Evolutionary conservation across 2,888 invertebrate genomes (phyloP).

Genomic region (Clusia tigrina): DNA sequence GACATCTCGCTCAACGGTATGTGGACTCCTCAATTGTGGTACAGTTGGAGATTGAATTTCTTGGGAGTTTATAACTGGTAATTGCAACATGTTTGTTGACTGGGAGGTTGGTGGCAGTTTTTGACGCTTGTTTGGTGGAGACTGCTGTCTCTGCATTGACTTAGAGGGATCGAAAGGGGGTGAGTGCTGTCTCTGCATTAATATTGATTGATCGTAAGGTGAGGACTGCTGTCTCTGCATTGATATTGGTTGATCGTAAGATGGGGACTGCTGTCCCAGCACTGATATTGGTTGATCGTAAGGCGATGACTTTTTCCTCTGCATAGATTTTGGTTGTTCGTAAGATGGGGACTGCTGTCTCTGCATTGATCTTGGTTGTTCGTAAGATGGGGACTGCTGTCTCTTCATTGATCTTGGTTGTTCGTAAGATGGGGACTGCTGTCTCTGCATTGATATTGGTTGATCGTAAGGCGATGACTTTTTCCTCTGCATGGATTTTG

Average conservation of each 20-base stretch:
- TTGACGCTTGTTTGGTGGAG: neutral
- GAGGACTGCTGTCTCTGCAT: constrained; percentile 42
- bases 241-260: constrained; percentile 29
- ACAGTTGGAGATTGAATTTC: constrained; percentile 1
- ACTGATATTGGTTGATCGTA: constrained; percentile 30
- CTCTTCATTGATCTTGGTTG: too few species aligned
- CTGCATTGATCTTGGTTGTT: too few species aligned
- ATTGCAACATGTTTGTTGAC: constrained; percentile 37
- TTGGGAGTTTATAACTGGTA: constrained; percentile 37
- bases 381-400: too few species aligned
- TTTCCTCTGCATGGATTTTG: too few species aligned
- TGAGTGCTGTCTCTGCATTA: constrained; percentile 43
- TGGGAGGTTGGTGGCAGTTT: constrained; percentile 15
- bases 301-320: constrained; percentile 41
- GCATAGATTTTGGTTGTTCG: constrained; percentile 32
- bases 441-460: too few species aligned
- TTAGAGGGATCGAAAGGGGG: constrained; percentile 13
- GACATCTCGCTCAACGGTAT: constrained; percentile 49
- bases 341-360: too few species aligned
- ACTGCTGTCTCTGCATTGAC: constrained; percentile 34
- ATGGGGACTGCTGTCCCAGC: constrained; percentile 41
- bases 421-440: too few species aligned
- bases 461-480: too few species aligned
- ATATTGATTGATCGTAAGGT: constrained; percentile 15
- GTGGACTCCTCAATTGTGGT: constrained; percentile 52